A percentile compares a stretch with the other conserved stretches of the same genome.
phyloP scores from a whole-genome alignment of 1,140 invertebrate genomes.

The Laupala kohalensis region DNA sequence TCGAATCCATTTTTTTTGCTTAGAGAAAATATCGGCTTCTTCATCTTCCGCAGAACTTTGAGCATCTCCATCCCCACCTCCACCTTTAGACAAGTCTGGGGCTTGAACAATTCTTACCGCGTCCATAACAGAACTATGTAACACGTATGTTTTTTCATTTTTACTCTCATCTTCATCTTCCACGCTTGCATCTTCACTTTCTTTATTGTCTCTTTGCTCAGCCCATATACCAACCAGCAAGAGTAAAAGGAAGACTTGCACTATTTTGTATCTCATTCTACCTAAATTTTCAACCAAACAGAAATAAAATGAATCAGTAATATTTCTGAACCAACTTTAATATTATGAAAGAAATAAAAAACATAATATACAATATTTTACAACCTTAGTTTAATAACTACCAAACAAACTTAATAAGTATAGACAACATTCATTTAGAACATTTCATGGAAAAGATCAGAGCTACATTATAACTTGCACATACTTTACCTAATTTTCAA shows the following conservation, averaged over 20 bases:
- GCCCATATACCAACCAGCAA: background rate
- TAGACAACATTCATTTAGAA: too few species aligned
- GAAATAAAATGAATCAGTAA: background rate
- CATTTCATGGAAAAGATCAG: too few species aligned
- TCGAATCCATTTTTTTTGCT: constrained; percentile 10
- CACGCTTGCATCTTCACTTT: constrained; percentile 13
- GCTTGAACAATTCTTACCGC: constrained; percentile 25
- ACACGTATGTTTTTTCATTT: constrained; percentile 16
- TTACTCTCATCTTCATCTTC: constrained; percentile 16
- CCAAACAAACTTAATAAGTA: too few species aligned
- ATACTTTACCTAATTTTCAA: too few species aligned
- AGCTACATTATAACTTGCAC: too few species aligned
- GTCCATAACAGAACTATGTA: constrained; percentile 10
- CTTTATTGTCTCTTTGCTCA: background rate
- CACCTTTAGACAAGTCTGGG: constrained; percentile 25
- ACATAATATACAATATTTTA: background rate
- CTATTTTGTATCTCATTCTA: constrained; percentile 2
- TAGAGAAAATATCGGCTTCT: constrained; percentile 14
- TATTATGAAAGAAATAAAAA: background rate
- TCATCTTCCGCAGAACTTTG: constrained; percentile 15
- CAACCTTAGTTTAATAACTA: background rate
- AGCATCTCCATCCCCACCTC: constrained; percentile 16
- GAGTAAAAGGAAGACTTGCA: background rate
- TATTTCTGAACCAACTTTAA: background rate
- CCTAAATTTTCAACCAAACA: background rate